Evolutionary conservation across 1,140 invertebrate genomes (phyloP).

Genomic region (Apocrypta bakeri): DNA sequence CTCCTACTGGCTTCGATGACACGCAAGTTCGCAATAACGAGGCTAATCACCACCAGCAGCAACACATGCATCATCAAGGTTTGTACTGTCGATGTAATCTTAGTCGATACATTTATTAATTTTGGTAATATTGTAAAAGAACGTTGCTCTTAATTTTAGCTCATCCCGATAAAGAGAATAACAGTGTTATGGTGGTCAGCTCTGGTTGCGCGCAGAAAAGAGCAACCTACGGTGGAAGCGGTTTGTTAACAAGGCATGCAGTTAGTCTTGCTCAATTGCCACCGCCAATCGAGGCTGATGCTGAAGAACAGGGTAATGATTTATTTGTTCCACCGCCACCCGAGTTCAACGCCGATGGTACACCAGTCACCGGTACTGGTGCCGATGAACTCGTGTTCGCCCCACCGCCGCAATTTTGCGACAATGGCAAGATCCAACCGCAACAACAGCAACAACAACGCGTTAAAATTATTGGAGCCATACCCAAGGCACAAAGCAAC

Average conservation of each 20-base stretch:
- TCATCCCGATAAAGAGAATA: conserved; percentile 61
- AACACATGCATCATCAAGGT: conserved; percentile 29
- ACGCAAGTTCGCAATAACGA: conserved; percentile 61
- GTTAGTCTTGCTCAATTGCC: conserved; percentile 87
- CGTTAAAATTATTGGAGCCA: conserved; percentile 86
- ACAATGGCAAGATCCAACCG: conserved; percentile 68
- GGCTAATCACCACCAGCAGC: conserved; percentile 64
- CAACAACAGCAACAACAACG: conserved; percentile 65
- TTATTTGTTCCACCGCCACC: conserved; percentile 86
- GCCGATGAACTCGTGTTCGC: conserved; percentile 77
- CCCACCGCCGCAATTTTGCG: conserved; percentile 83
- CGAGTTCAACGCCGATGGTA: conserved; percentile 79
- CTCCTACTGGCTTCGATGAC: conserved; percentile 72
- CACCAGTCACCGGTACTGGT: conserved; percentile 58
- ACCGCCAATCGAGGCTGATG: conserved; percentile 85
- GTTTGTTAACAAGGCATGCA: conserved; percentile 79
- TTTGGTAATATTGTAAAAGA: background rate
- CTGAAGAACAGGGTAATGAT: conserved; percentile 79
- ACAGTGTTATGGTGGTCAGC: conserved; percentile 26
- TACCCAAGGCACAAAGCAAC: conserved; percentile 78
- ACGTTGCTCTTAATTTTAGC: background rate
- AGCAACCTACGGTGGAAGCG: conserved; percentile 68
- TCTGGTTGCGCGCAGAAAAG: conserved; percentile 31
- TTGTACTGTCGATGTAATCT: background rate
- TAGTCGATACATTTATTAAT: background rate